phyloP scores from a whole-genome alignment of 2,113 vertebrate genomes.

The Axis porcinus region DNA sequence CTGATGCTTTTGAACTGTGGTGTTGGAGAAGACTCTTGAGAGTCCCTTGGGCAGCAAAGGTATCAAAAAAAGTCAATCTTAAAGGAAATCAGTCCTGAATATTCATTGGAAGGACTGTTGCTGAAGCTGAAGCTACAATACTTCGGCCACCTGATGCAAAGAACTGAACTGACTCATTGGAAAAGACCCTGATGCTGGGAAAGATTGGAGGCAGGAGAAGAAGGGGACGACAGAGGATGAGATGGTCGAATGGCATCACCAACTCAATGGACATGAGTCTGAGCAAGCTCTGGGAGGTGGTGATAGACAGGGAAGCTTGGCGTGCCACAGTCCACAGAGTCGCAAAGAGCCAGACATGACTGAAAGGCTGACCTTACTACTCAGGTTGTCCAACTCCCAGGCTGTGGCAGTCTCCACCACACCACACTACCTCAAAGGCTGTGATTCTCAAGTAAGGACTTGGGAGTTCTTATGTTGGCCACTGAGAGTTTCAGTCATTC shows the following conservation, averaged over 20 bases:
- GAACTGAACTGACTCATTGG: neutral
- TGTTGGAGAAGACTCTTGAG: neutral
- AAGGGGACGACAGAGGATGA: neutral
- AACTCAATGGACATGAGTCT: neutral
- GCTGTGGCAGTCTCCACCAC: fast-evolving
- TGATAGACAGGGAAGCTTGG: neutral
- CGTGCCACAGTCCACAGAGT: neutral
- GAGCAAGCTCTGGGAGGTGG: neutral
- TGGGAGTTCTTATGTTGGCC: neutral
- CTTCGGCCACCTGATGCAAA: neutral
- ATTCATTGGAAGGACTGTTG: neutral
- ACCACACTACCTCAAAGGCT: neutral
- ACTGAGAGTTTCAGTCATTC: neutral
- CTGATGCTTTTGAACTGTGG: neutral
- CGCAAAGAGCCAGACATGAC: neutral
- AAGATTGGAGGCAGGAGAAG: neutral
- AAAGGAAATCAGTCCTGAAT: neutral
- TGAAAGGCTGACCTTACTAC: neutral
- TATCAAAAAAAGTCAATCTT: neutral
- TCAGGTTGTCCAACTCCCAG: neutral
- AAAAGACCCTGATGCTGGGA: neutral
- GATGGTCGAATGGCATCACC: neutral
- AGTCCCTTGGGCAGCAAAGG: neutral
- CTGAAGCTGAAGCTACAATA: neutral
- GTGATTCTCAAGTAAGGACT: neutral